These are phyloP conservation scores for Chiloscyllium punctatum DNA, from an alignment of 2,797 vertebrate species.

Conservation along the genomic window DNA sequence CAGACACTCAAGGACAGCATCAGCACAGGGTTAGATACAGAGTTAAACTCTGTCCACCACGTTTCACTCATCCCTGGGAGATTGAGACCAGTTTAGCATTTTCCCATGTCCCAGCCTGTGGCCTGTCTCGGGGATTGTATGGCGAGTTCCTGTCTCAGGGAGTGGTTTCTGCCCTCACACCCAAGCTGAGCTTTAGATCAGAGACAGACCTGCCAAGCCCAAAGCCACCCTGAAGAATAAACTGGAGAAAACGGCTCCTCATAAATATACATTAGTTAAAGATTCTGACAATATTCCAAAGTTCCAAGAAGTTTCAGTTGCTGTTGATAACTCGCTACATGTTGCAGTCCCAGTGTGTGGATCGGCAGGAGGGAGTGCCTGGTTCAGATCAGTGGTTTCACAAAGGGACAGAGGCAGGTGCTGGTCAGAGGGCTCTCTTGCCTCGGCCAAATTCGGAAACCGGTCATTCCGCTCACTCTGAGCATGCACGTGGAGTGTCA, in stretches of 20 bases:
- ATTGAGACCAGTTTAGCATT: no score
- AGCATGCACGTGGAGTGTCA: neutral
- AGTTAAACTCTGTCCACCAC: neutral
- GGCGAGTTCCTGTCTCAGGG: no score
- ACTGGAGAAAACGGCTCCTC: neutral
- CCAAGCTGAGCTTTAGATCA: no score
- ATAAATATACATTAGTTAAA: neutral
- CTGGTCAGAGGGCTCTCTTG: neutral
- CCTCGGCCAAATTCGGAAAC: neutral
- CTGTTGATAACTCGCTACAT: neutral
- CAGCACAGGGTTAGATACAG: neutral
- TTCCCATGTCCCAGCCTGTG: neutral
- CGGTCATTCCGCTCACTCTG: neutral
- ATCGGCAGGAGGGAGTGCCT: neutral
- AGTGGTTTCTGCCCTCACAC: neutral
- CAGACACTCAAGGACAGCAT: neutral
- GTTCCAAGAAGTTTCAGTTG: neutral
- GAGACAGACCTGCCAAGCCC: neutral
- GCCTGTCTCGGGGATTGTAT: neutral
- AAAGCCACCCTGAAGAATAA: neutral
- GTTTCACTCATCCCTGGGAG: no score
- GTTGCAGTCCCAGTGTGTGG: neutral
- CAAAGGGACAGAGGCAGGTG: accelerated
- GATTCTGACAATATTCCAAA: neutral
- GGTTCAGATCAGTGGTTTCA: no score